phyloP scores from a whole-genome alignment of 2,797 vertebrate genomes.

The Coregonus ussuriensis region DNA sequence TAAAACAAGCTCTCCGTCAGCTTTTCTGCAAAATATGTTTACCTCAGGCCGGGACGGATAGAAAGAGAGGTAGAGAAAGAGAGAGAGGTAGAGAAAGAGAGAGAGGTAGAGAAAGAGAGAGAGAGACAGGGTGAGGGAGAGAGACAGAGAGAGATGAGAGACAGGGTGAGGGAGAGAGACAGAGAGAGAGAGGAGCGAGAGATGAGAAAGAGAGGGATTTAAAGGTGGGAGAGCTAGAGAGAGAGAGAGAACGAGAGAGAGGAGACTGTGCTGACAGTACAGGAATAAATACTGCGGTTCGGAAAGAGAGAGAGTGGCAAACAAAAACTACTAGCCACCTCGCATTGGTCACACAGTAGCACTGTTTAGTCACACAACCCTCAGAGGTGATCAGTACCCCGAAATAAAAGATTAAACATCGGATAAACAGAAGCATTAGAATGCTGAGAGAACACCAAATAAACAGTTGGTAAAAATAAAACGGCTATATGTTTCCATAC shows the following conservation, averaged over 20 bases:
- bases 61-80: not conserved
- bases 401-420: conserved; percentile 52
- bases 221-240: conserved; percentile 9
- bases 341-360: conserved; percentile 66
- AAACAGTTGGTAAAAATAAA: conserved; percentile 53
- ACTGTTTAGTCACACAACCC: not conserved
- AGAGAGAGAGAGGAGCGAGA: not conserved
- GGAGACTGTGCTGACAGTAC: conserved; percentile 66
- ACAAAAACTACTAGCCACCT: not conserved
- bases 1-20: conserved; percentile 79
- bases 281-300: conserved; percentile 64
- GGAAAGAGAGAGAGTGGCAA: not conserved
- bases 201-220: no score
- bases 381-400: not conserved
- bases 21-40: conserved; percentile 78
- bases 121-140: conserved; percentile 12
- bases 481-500: conserved; percentile 2
- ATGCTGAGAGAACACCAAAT: conserved; percentile 39
- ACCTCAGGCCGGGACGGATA: conserved; percentile 49
- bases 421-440: conserved; percentile 46
- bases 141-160: conserved; percentile 11
- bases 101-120: not conserved
- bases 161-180: not conserved
- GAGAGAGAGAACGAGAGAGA: not conserved
- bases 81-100: not conserved